Conservation (phyloP, 2,113 vertebrate genomes). For the Mobula birostris region DNA sequence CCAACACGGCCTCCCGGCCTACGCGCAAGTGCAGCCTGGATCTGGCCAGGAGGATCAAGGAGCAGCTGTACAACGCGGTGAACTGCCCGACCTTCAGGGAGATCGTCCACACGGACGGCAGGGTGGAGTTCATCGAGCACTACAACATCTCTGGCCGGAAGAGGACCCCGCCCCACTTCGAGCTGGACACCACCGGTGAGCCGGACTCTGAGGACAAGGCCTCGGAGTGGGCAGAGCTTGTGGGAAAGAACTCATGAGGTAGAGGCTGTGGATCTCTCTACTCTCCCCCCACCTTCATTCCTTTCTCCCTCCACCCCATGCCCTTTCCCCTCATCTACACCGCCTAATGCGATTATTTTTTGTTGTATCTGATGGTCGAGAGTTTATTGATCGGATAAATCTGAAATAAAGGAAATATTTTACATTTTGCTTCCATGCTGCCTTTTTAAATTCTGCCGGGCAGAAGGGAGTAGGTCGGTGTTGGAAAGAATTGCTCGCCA, state of each 20-base stretch:
- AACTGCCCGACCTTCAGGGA: slow-evolving; percentile 24
- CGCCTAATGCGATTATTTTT: not conserved
- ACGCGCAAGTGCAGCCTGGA: slow-evolving; percentile 33
- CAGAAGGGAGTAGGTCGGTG: not conserved
- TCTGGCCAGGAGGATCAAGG: slow-evolving; percentile 33
- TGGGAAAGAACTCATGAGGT: not conserved
- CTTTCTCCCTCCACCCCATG: not conserved
- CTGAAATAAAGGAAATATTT: not conserved
- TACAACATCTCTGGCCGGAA: not conserved
- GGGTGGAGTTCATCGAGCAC: not conserved
- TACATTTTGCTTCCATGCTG: not conserved
- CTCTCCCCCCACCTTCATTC: not conserved
- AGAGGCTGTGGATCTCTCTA: not conserved
- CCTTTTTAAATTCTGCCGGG: not conserved
- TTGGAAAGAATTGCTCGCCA: no score
- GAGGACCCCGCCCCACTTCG: not conserved
- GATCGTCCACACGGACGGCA: not conserved
- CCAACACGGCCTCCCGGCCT: not conserved
- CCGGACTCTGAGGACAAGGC: not conserved
- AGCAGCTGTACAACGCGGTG: slow-evolving; percentile 27
- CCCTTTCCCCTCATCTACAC: not conserved
- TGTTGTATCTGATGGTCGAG: not conserved
- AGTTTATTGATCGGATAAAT: not conserved
- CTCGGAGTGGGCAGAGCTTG: not conserved
- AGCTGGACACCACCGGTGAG: slow-evolving; percentile 26